Evolutionary conservation across 2,888 invertebrate genomes (phyloP), one percentile per base, ranked within the genome.

Genomic region (Eupithecia centaureata): DNA sequence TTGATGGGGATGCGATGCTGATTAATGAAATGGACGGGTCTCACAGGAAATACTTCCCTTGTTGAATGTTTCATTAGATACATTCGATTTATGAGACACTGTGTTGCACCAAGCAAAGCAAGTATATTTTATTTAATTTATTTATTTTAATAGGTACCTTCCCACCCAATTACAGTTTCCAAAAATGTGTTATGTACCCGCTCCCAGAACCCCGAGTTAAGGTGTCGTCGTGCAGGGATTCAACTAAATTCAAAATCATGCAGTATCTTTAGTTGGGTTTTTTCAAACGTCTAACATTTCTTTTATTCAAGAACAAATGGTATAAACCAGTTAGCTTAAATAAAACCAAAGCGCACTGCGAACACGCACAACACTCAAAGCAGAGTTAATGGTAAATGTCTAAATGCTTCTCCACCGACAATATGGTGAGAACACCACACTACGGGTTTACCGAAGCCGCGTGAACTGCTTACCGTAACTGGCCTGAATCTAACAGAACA

Each of bases 331-430:
- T 57, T 32, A 57, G 30, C 32, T 32, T 12, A n/a, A 42, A 51
- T 58, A 8, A 62, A 33, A 65, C 42, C 38, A 54, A 67, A 65
- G 61, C 62, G n/a, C 32, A 63, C 47, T 25, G 61, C 32, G 51
- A 59, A 42, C 51, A 67, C 67, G 12, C 8, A 47, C 47, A 67
- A 15, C 66, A 68, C 68, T 72, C 57, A 57, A 57, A 72, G 72
- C 77, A 72, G 76, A 69, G 63, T 65, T 52, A 68, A 73, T 75
- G 73, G 64, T 71, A 76, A 32, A 57, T 57, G 57, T 57, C 47
- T 52, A 18, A 64, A 73, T 76, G 83, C 84, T 84, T 85, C 77
- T 73, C 84, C 85, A 87, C 85, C 86, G 90, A 90, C 90, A 90
- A 90, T 89, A 90, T 77, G 77, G 77, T 65, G 72, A 76, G 74